A percentile compares a stretch with the other conserved stretches of the same genome.
Evolutionary conservation across 2,888 invertebrate species (phyloP).

Genomic region (Eristalis pertinax): DNA sequence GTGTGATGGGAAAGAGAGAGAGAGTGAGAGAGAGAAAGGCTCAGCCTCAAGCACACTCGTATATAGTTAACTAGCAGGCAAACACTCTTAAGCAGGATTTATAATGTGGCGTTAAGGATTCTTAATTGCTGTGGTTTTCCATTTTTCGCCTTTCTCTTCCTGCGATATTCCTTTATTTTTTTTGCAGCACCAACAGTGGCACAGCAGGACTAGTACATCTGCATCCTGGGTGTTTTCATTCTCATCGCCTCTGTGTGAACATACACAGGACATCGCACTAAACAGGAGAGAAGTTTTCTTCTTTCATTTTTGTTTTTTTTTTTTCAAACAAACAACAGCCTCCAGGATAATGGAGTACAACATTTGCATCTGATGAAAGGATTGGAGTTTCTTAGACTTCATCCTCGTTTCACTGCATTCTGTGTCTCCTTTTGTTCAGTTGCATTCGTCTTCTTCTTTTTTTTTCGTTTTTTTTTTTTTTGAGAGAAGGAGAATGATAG

Average conservation of each 20-base stretch:
- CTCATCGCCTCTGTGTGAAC: background rate
- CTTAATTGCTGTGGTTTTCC: conserved; percentile 70
- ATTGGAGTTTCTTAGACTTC: conserved; percentile 21
- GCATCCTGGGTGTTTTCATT: conserved; percentile 19
- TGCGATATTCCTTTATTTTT: background rate
- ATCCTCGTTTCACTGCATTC: background rate
- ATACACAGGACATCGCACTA: background rate
- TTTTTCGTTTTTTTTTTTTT: background rate
- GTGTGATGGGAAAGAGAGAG: conserved; percentile 20
- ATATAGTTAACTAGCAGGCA: conserved; percentile 67
- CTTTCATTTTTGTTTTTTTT: conserved; percentile 6
- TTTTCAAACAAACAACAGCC: conserved; percentile 14
- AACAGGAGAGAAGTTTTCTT: background rate
- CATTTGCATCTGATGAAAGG: conserved; percentile 31
- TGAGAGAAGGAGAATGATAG: background rate
- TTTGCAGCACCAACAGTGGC: background rate
- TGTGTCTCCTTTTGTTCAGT: background rate
- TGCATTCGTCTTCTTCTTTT: background rate
- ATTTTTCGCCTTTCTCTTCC: conserved; percentile 9
- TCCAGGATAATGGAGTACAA: conserved; percentile 35
- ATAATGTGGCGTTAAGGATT: conserved; percentile 73
- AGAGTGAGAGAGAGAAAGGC: too few relatives aligned
- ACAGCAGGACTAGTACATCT: conserved; percentile 43
- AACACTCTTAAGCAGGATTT: conserved; percentile 72
- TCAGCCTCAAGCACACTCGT: conserved; percentile 2